phyloP scores from a whole-genome alignment of 2,888 invertebrate species.

The Prenolepis imparis region DNA sequence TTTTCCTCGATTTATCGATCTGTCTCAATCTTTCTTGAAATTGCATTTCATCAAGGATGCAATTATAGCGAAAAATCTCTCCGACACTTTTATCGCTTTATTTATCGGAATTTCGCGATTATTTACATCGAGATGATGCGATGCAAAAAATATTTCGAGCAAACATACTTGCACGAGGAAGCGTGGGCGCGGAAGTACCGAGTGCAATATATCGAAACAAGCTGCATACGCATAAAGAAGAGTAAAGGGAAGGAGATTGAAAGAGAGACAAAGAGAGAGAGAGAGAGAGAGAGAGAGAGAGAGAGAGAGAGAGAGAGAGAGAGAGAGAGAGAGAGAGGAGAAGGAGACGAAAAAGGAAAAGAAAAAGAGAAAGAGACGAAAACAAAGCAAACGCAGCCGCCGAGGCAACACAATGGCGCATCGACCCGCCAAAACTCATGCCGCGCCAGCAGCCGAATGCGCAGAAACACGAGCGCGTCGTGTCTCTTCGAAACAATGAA shows the following conservation, averaged over 20 bases:
- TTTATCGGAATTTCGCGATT: conserved; percentile 16
- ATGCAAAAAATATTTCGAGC: conserved; percentile 12
- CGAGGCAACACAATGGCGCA: conserved; percentile 78
- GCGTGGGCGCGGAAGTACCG: conserved; percentile 54
- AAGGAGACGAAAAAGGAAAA: conserved; percentile 49
- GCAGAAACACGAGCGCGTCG: conserved; percentile 70
- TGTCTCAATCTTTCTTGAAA: background rate
- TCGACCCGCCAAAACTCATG: conserved; percentile 82
- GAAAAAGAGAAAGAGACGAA: conserved; percentile 65
- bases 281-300: conserved; percentile 55
- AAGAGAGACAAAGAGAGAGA: conserved; percentile 40
- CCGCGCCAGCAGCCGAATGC: conserved; percentile 63
- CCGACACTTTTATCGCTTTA: background rate
- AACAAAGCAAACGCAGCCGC: conserved; percentile 77
- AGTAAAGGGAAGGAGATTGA: background rate
- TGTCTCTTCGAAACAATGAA: conserved; percentile 69
- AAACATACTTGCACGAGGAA: conserved; percentile 8
- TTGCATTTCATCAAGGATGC: background rate
- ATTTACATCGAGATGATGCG: conserved; percentile 35
- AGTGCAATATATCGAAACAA: conserved; percentile 64
- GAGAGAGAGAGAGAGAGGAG: conserved; percentile 54
- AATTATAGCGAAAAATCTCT: background rate
- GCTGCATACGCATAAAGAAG: background rate
- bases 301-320: conserved; percentile 57
- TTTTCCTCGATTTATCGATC: background rate